A percentile compares a stretch with the other conserved stretches of the same genome.
Evolutionary conservation across 2,797 vertebrate species (phyloP).

Genomic region (Apodemus agrarius): DNA sequence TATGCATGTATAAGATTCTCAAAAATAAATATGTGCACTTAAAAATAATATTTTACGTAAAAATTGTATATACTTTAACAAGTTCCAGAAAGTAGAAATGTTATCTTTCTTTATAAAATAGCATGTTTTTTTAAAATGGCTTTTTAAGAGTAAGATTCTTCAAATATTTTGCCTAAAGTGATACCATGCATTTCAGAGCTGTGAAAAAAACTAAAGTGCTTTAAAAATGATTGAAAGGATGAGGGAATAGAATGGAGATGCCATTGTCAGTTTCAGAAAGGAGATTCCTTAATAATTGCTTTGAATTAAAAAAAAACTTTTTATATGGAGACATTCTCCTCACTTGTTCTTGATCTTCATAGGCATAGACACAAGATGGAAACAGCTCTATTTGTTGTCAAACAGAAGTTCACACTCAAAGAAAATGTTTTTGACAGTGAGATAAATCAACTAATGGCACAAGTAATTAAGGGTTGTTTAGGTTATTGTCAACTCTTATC

Average conservation of each 20-base stretch:
- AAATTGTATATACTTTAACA: background rate
- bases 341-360: background rate
- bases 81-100: background rate
- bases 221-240: background rate
- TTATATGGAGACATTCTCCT: background rate
- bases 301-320: background rate
- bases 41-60: background rate
- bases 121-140: background rate
- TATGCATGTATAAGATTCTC: background rate
- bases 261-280: background rate
- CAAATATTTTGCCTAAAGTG: background rate
- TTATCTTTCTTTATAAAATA: background rate
- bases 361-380: background rate
- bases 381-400: background rate
- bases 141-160: background rate
- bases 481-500: constrained; percentile 39
- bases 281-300: background rate
- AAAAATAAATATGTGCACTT: background rate
- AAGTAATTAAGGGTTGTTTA: constrained; percentile 3
- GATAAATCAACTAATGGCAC: background rate
- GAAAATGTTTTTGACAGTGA: constrained; percentile 36
- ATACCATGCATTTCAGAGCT: background rate
- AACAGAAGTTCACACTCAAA: background rate
- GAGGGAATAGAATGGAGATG: background rate
- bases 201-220: background rate